These are phyloP conservation scores for Papilio polytes DNA, from an alignment of 1,140 invertebrate species.

Conservation along the genomic window DNA sequence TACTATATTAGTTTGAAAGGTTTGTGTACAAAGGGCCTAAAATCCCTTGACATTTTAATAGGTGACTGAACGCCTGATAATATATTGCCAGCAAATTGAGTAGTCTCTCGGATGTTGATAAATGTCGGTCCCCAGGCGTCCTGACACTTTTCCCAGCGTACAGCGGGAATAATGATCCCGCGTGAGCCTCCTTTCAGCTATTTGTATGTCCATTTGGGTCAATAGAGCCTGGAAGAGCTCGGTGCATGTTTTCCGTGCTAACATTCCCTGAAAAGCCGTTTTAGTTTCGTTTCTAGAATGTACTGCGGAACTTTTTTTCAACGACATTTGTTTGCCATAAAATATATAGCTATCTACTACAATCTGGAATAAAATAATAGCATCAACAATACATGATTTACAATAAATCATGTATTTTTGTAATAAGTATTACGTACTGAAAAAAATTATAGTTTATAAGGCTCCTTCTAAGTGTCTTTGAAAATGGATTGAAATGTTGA, in stretches of 20 bases:
- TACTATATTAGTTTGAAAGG: too few relatives aligned
- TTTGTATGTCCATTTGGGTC: conserved; percentile 81
- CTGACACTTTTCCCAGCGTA: conserved; percentile 74
- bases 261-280: conserved; percentile 69
- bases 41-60: conserved; percentile 15
- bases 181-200: conserved; percentile 72
- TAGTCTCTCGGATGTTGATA: conserved; percentile 79
- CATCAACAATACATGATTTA: too few relatives aligned
- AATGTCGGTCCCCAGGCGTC: conserved; percentile 70
- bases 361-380: too few relatives aligned
- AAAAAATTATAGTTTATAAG: too few relatives aligned
- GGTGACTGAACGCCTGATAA: conserved; percentile 48
- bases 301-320: conserved; percentile 12
- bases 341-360: background rate
- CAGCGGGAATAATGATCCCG: conserved; percentile 78
- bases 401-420: too few relatives aligned
- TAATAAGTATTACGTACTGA: too few relatives aligned
- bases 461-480: too few relatives aligned
- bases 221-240: conserved; percentile 72
- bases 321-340: background rate
- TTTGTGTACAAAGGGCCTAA: too few relatives aligned
- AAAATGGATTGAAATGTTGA: too few relatives aligned
- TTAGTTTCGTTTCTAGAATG: conserved; percentile 37
- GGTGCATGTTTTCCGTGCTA: conserved; percentile 65
- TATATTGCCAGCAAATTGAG: conserved; percentile 78